phyloP scores from a whole-genome alignment of 2,888 invertebrate species.

The Tortricodes alternella region DNA sequence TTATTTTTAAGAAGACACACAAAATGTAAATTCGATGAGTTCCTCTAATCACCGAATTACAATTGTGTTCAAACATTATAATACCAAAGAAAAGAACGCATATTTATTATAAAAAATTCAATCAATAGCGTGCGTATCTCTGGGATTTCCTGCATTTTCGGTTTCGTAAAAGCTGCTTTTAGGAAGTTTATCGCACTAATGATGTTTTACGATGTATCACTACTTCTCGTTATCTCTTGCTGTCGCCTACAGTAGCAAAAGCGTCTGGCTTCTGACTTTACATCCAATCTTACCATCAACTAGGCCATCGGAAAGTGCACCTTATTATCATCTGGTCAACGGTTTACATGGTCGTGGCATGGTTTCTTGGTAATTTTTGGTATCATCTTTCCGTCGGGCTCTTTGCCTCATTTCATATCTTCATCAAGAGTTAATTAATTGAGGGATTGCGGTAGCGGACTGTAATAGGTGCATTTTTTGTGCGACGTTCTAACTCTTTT shows the following conservation, averaged over 20 bases:
- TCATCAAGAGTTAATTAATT: constrained; percentile 28
- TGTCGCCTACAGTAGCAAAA: constrained; percentile 29
- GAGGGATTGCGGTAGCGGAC: constrained; percentile 28
- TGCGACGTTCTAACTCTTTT: constrained; percentile 29
- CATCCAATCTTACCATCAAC: not conserved
- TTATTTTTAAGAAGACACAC: not conserved
- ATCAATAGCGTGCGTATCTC: constrained; percentile 22
- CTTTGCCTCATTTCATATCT: constrained; percentile 27
- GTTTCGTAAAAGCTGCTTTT: constrained; percentile 28
- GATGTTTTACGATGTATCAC: constrained; percentile 30
- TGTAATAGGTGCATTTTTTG: constrained; percentile 14
- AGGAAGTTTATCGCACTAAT: constrained; percentile 26
- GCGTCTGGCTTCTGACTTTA: constrained; percentile 27
- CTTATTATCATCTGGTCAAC: not conserved
- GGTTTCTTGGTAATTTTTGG: constrained; percentile 3
- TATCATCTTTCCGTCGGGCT: constrained; percentile 16
- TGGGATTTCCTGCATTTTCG: constrained; percentile 24
- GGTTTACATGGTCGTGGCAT: not conserved
- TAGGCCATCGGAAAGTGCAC: not conserved
- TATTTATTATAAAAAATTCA: constrained; percentile 3
- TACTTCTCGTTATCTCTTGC: constrained; percentile 22
- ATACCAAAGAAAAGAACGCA: not conserved
- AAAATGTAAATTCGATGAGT: not conserved
- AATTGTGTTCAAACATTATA: not conserved
- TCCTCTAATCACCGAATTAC: not conserved